Evolutionary conservation across 2,888 invertebrate genomes (phyloP).

Genomic region (Phaedon cochleariae): DNA sequence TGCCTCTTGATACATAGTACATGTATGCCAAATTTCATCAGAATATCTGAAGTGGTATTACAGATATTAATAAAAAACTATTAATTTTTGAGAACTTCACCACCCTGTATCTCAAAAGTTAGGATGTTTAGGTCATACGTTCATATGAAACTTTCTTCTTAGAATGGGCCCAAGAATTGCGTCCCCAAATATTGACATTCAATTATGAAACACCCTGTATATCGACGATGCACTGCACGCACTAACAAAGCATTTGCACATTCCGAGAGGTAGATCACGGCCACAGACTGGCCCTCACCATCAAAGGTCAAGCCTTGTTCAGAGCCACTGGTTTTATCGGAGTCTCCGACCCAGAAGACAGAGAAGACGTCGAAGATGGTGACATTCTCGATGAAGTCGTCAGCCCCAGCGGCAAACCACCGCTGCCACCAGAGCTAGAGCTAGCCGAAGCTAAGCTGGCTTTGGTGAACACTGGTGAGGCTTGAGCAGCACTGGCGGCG

Average conservation of each 20-base stretch:
- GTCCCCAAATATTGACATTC: not conserved
- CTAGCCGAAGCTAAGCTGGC: slow-evolving; percentile 56
- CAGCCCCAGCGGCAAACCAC: slow-evolving; percentile 64
- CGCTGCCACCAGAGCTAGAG: slow-evolving; percentile 46
- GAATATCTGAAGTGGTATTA: too few species aligned
- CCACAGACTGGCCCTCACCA: slow-evolving; percentile 48
- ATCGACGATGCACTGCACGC: not conserved
- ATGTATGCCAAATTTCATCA: too few species aligned
- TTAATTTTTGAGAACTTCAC: too few species aligned
- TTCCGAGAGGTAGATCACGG: slow-evolving; percentile 59
- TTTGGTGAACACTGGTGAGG: slow-evolving; percentile 54
- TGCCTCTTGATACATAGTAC: too few species aligned
- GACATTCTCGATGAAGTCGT: slow-evolving; percentile 66
- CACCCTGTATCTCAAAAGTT: too few species aligned
- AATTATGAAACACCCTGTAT: not conserved
- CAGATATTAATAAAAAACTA: too few species aligned
- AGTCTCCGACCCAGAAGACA: slow-evolving; percentile 66
- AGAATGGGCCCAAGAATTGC: too few species aligned
- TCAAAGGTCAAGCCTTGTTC: slow-evolving; percentile 62
- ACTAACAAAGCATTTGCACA: slow-evolving; percentile 49
- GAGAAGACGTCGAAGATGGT: slow-evolving; percentile 70
- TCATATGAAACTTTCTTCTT: too few species aligned
- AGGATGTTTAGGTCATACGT: too few species aligned
- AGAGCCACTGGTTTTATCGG: slow-evolving; percentile 63
- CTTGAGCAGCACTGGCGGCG: slow-evolving; percentile 42